Base-by-base conservation (phyloP, 2,888 invertebrate genomes). In the Synanthedon tipuliformis region DNA sequence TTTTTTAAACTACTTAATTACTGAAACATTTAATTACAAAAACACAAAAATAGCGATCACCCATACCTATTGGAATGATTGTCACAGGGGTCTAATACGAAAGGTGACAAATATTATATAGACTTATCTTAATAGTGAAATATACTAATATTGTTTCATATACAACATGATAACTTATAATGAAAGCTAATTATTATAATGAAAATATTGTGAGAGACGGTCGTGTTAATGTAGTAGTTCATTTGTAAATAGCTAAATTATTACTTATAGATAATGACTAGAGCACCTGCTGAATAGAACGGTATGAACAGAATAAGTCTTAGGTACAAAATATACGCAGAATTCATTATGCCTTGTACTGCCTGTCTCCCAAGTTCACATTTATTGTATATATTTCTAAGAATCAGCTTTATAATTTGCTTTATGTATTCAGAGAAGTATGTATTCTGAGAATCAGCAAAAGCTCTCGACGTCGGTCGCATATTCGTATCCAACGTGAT, bases 161-260 rank as follows among this genome's bases (percentile, higher is more conserved):
- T 45, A 45, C n/a, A 13, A 45, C 45, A 13, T 45, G 3, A 13
- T n/a, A 15, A n/a, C n/a, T n/a, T n/a, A n/a, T n/a, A n/a, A n/a
- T n/a, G n/a, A n/a, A n/a, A 13, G 45, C 3, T 45, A 45, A 13
- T 13, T n/a, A 13, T 5, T 45, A 45, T 13, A 13, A 13, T n/a
- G 12, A 45, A 7, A n/a, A 13, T 15, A 45, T 45, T 45, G 45
- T 45, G 45, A 45, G 45, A 45, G 45, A 45, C 45, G 45, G 45
- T 78, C 74, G 65, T 64, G 60, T 61, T 61, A 59, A 62, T 69
- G 69, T 79, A 79, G 78, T 71, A 68, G 65, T 76, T 53, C 48
- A 53, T 68, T 65, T 82, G 81, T 84, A 81, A 69, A 81, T 82
- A 79, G 66, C 55, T 61, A 34, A 34, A 66, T 56, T 55, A 57